Evolutionary conservation across 2,888 invertebrate genomes (phyloP).

Genomic region (Odontocerum albicorne): DNA sequence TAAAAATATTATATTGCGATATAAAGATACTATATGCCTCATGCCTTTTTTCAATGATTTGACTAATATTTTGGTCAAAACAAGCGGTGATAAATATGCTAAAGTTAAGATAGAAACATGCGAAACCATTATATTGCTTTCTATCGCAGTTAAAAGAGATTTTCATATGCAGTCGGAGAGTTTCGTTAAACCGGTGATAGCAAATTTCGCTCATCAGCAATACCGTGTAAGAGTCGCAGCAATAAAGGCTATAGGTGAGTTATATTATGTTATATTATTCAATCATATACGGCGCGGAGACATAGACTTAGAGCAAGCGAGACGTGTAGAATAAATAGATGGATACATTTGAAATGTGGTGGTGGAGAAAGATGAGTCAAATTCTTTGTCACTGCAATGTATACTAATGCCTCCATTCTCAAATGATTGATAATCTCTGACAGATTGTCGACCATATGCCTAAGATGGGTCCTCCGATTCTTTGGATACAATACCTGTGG

Average conservation of each 20-base stretch:
- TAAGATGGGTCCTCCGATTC: too few relatives aligned
- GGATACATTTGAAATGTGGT: too few relatives aligned
- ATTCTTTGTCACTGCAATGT: too few relatives aligned
- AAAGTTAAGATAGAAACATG: conserved; percentile 80
- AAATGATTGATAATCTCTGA: too few relatives aligned
- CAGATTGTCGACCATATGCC: too few relatives aligned
- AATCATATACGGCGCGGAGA: too few relatives aligned
- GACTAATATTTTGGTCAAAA: conserved; percentile 69
- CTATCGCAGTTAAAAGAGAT: conserved; percentile 63
- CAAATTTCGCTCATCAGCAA: conserved; percentile 79
- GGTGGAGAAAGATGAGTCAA: too few relatives aligned
- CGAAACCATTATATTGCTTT: conserved; percentile 66
- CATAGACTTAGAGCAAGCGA: too few relatives aligned
- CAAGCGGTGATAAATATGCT: conserved; percentile 76
- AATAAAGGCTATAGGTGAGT: conserved; percentile 70
- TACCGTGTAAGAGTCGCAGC: conserved; percentile 76
- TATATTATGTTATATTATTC: too few relatives aligned
- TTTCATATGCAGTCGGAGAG: conserved; percentile 77
- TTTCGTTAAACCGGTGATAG: conserved; percentile 72
- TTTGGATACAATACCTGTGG: too few relatives aligned
- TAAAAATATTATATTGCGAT: conserved; percentile 65
- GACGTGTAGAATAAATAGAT: too few relatives aligned
- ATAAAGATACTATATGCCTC: conserved; percentile 60
- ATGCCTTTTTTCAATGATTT: conserved; percentile 75
- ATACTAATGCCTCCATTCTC: too few relatives aligned